phyloP scores from a whole-genome alignment of 2,888 invertebrate species.

The Ischnus inquisitorius region DNA sequence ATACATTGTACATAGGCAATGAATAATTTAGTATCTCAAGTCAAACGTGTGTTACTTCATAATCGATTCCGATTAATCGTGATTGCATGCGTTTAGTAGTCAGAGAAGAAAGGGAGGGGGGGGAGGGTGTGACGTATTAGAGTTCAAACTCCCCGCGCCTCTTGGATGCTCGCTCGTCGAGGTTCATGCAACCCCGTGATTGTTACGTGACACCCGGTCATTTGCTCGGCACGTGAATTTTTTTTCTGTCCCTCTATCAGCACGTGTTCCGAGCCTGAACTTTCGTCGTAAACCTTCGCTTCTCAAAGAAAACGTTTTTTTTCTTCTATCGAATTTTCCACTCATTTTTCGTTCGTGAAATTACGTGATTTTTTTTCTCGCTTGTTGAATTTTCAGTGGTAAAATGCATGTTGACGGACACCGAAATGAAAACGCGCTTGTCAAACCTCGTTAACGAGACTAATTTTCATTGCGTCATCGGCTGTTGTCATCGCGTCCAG shows the following conservation, averaged over 20 bases:
- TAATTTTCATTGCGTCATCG: conserved; percentile 32
- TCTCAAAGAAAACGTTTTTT: not conserved
- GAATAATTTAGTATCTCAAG: not conserved
- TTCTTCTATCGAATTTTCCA: not conserved
- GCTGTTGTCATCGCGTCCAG: not conserved
- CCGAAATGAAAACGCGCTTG: not conserved
- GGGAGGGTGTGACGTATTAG: conserved; percentile 12
- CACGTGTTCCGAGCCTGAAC: not conserved
- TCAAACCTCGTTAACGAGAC: conserved; percentile 23
- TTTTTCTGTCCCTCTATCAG: not conserved
- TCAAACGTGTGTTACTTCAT: conserved; percentile 2
- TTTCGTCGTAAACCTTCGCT: not conserved
- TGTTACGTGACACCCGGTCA: conserved; percentile 39
- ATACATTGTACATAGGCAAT: not conserved
- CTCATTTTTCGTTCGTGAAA: no score
- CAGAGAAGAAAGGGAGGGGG: conserved; percentile 17
- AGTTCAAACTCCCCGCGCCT: not conserved
- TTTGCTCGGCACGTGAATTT: conserved; percentile 26
- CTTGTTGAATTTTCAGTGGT: not conserved
- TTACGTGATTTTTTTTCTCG: not conserved
- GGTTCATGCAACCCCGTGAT: conserved; percentile 47
- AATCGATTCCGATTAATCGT: not conserved
- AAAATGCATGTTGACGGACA: not conserved
- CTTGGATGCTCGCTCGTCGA: conserved; percentile 3
- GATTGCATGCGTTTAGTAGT: conserved; percentile 1